Evolutionary conservation across 2,797 vertebrate genomes (phyloP).

Genomic region (Melopsittacus undulatus): DNA sequence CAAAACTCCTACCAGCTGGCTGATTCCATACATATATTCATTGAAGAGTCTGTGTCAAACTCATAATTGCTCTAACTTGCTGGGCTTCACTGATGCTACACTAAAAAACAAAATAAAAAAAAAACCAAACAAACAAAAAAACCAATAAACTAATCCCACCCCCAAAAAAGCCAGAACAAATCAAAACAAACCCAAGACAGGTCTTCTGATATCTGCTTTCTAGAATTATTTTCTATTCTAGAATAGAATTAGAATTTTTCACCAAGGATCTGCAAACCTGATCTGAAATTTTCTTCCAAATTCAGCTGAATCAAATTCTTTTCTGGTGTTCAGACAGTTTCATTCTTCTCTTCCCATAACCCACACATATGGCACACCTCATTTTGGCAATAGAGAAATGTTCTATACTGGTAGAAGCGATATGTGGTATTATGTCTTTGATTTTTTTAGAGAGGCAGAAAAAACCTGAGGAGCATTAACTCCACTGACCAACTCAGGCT

Average conservation of each 20-base stretch:
- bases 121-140: too few species aligned
- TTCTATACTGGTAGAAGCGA: background rate
- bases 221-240: background rate
- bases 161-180: background rate
- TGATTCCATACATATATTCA: background rate
- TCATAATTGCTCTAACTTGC: background rate
- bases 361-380: background rate
- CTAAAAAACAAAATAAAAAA: background rate
- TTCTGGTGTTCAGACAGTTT: background rate
- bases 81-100: background rate
- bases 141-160: too few species aligned
- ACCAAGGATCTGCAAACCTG: background rate
- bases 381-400: background rate
- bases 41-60: background rate
- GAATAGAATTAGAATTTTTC: slow-evolving; percentile 1
- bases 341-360: background rate
- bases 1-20: background rate
- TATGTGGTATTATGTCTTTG: background rate
- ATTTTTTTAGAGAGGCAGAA: background rate
- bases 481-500: background rate
- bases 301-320: background rate
- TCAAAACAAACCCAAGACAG: background rate
- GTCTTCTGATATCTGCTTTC: background rate
- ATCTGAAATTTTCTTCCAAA: background rate
- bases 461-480: background rate